These are phyloP conservation scores for Enteromius mattozi DNA, from an alignment of 2,797 vertebrate genomes.

Conservation along the genomic window DNA sequence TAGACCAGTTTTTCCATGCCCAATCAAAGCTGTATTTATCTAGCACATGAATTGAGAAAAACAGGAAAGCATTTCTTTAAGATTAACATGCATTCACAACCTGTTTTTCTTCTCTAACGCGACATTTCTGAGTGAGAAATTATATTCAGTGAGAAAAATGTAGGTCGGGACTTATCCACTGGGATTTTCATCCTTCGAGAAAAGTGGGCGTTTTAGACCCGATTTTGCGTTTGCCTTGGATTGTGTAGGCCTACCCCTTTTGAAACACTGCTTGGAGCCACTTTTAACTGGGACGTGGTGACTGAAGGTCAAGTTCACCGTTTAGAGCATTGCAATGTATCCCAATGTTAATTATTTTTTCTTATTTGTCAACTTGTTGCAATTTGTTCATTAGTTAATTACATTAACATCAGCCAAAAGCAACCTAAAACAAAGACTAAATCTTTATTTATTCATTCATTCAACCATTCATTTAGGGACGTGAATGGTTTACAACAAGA, in stretches of 20 bases:
- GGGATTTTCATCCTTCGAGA: background rate
- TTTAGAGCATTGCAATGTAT: background rate
- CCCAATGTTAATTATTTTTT: background rate
- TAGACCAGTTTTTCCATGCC: background rate
- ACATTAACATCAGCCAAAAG: background rate
- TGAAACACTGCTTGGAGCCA: background rate
- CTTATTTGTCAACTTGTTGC: background rate
- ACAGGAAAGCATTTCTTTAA: background rate
- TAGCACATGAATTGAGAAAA: background rate
- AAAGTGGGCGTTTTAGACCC: background rate
- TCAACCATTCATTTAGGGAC: background rate
- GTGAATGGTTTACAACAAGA: background rate
- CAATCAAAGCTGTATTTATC: conserved; percentile 21
- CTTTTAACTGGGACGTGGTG: background rate
- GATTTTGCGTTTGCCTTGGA: background rate
- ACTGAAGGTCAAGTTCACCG: conserved; percentile 3
- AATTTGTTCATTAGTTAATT: background rate
- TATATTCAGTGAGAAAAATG: conserved; percentile 5
- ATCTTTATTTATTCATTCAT: background rate
- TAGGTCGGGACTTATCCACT: background rate
- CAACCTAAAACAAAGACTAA: background rate
- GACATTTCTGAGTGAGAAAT: background rate
- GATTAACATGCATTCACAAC: background rate
- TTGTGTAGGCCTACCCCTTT: background rate
- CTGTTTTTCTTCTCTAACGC: background rate